These are phyloP conservation scores for Pseudochirops cupreus DNA, from an alignment of 2,797 vertebrate genomes.

Conservation along the genomic window DNA sequence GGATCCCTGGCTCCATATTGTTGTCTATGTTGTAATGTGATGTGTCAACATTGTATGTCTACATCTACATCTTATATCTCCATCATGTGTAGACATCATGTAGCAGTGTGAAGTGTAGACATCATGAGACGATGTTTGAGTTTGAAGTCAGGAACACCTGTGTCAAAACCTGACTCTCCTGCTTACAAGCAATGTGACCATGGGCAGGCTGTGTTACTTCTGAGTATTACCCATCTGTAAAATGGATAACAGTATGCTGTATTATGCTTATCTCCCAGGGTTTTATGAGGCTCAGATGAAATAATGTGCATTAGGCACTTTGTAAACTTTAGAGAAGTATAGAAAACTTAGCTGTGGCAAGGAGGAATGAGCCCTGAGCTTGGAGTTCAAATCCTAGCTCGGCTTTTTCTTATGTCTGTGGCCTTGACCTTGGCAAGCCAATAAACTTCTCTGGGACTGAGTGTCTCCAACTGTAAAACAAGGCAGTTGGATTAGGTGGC, in stretches of 20 bases:
- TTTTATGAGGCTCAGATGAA: neutral
- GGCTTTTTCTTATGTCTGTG: neutral
- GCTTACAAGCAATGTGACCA: no score
- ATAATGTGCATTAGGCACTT: neutral
- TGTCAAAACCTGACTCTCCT: neutral
- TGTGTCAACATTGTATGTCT: neutral
- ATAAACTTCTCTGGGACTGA: neutral
- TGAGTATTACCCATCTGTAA: neutral
- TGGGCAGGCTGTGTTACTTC: neutral
- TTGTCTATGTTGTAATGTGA: neutral
- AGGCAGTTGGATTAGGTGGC: neutral
- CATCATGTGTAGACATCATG: no score
- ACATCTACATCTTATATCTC: no score
- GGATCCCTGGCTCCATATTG: neutral
- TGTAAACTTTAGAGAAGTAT: neutral
- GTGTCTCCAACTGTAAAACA: neutral
- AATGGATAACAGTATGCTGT: neutral
- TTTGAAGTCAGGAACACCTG: neutral
- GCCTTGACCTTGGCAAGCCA: fast-evolving
- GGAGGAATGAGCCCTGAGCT: neutral
- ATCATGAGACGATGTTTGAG: neutral
- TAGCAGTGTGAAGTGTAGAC: neutral
- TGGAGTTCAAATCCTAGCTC: neutral
- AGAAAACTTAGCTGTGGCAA: neutral
- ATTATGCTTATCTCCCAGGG: neutral